These are phyloP conservation scores for Mercenaria mercenaria DNA, from an alignment of 1,140 invertebrate genomes.

Conservation along the genomic window DNA sequence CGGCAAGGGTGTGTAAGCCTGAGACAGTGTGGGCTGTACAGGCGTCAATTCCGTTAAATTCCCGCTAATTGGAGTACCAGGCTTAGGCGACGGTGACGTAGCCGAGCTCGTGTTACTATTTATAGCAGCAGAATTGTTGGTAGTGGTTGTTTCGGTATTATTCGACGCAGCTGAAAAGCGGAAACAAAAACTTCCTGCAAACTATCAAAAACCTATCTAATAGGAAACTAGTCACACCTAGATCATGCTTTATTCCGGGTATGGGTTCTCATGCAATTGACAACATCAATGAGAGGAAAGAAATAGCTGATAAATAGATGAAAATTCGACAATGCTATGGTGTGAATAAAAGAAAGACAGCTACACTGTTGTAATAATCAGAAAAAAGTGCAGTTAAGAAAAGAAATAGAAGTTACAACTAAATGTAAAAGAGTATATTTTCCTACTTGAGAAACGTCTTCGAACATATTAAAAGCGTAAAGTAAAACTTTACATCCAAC, in stretches of 20 bases:
- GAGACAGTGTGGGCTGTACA: slow-evolving; percentile 53
- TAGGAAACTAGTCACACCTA: neutral
- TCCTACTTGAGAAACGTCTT: too few species aligned
- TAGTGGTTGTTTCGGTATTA: slow-evolving; percentile 39
- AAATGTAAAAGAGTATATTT: too few species aligned
- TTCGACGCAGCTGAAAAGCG: slow-evolving; percentile 62
- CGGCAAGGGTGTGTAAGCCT: slow-evolving; percentile 65
- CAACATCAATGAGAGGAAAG: slow-evolving; percentile 1
- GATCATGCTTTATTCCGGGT: neutral
- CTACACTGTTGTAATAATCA: neutral
- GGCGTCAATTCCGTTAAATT: slow-evolving; percentile 65
- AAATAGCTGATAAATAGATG: neutral
- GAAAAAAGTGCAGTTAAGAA: neutral
- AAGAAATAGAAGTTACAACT: neutral
- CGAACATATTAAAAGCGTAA: too few species aligned
- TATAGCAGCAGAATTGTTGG: slow-evolving; percentile 31
- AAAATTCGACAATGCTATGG: neutral
- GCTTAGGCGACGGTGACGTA: slow-evolving; percentile 57
- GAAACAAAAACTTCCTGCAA: slow-evolving; percentile 53
- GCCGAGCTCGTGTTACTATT: slow-evolving; percentile 46
- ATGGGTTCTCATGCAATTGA: neutral
- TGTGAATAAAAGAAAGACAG: neutral
- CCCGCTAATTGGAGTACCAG: slow-evolving; percentile 58
- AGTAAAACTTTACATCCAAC: too few species aligned
- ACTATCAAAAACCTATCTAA: slow-evolving; percentile 11